Conservation (phyloP, 2,113 vertebrate species). For the Vulpes ferrilata region DNA sequence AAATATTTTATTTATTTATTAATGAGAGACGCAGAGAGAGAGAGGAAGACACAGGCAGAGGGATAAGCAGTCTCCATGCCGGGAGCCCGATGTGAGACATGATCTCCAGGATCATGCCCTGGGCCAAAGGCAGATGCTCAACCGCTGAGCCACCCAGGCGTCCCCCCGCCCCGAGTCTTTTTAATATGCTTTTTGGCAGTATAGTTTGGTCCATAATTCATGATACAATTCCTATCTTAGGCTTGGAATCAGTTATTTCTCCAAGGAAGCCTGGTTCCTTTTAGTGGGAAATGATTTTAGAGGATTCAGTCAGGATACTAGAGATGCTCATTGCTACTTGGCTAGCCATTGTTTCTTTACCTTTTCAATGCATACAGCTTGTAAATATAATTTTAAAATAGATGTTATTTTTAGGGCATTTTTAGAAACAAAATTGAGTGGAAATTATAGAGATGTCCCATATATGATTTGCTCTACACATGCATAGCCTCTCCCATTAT, state of each 20-base stretch:
- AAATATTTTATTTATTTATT: no score
- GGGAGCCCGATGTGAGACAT: no score
- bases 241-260: not conserved
- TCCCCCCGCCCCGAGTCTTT: not conserved
- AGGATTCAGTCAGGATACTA: not conserved
- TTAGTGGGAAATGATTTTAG: not conserved
- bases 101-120: no score
- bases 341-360: not conserved
- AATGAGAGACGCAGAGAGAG: no score
- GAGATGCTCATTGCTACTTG: not conserved
- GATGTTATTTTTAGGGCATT: not conserved
- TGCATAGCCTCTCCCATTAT: not conserved
- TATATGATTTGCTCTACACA: not conserved
- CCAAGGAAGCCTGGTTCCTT: not conserved
- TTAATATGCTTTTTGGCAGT: not conserved
- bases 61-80: not conserved
- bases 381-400: not conserved
- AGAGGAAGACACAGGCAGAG: no score
- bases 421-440: not conserved
- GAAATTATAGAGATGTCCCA: not conserved
- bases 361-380: not conserved
- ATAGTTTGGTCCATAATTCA: not conserved
- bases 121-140: no score
- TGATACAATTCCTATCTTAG: not conserved
- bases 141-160: no score